Evolutionary conservation across 2,888 invertebrate genomes (phyloP).

Genomic region (Stegana nigrithorax): DNA sequence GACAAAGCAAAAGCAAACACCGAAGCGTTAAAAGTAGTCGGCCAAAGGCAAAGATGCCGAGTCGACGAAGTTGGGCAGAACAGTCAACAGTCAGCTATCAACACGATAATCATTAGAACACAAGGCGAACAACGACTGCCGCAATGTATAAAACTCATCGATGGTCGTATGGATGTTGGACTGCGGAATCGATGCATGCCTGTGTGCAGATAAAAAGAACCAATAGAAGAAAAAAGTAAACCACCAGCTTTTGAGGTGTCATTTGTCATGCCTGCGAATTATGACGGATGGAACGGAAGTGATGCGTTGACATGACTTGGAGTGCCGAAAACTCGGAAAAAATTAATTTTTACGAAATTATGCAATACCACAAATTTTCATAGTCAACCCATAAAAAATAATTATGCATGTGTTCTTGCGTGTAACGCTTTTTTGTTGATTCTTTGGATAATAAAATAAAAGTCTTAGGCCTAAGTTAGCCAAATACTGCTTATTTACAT

Average conservation of each 20-base stretch:
- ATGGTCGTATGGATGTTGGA: neutral
- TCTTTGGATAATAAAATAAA: neutral
- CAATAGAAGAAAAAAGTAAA: too few species aligned
- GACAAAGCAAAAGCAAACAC: too few species aligned
- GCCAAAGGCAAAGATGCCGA: slow-evolving; percentile 4
- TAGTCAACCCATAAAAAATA: too few species aligned
- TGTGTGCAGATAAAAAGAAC: neutral
- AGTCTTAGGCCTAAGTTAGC: neutral
- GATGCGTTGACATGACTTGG: slow-evolving; percentile 23
- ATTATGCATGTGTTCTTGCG: too few species aligned
- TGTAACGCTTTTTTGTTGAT: neutral
- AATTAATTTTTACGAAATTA: too few species aligned
- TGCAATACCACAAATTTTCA: too few species aligned
- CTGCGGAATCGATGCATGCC: neutral
- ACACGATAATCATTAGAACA: slow-evolving; percentile 4
- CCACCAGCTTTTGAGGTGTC: slow-evolving; percentile 45
- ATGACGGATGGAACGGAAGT: slow-evolving; percentile 21
- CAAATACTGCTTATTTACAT: too few species aligned
- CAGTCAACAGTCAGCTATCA: neutral
- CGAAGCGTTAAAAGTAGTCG: slow-evolving; percentile 7
- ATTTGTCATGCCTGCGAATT: slow-evolving; percentile 44
- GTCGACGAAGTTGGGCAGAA: slow-evolving; percentile 23
- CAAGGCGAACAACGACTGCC: too few species aligned
- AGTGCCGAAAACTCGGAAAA: slow-evolving; percentile 16
- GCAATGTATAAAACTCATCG: too few species aligned